phyloP scores from a whole-genome alignment of 2,113 vertebrate genomes.

The Haemorhous mexicanus region DNA sequence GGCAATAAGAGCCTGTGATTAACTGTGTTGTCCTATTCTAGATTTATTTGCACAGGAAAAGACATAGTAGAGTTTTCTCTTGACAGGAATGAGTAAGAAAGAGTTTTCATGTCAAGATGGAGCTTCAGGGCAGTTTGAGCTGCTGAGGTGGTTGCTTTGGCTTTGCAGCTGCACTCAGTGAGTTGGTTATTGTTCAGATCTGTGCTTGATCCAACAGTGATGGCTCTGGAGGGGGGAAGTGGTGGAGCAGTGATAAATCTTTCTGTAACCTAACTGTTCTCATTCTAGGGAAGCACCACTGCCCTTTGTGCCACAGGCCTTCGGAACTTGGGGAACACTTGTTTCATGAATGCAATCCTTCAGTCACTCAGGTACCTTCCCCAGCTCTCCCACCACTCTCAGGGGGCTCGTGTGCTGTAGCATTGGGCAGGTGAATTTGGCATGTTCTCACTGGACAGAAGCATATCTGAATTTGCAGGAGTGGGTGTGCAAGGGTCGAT shows the following conservation, averaged over 20 bases:
- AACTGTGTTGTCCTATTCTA: not conserved
- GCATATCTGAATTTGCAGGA: not conserved
- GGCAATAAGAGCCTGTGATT: not conserved
- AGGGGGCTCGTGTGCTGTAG: not conserved
- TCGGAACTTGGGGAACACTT: constrained; percentile 94
- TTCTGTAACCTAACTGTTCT: not conserved
- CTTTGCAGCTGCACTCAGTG: not conserved
- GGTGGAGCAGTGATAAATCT: not conserved
- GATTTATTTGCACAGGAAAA: not conserved
- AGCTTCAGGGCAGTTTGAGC: not conserved
- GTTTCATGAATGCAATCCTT: constrained; percentile 99
- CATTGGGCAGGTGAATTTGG: not conserved
- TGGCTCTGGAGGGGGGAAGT: not conserved
- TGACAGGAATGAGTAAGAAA: not conserved
- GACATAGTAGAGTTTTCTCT: not conserved
- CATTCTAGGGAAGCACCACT: constrained; percentile 78
- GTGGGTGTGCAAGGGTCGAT: no score
- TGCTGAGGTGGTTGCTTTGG: not conserved
- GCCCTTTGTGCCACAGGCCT: constrained; percentile 90
- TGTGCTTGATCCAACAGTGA: not conserved
- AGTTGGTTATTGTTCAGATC: not conserved
- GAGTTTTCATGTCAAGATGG: not conserved
- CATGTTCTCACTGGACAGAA: not conserved
- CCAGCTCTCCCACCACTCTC: accelerated
- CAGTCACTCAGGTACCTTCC: constrained; percentile 91